These are phyloP conservation scores for Pungitius pungitius DNA, from an alignment of 2,113 vertebrate genomes.

Conservation along the genomic window DNA sequence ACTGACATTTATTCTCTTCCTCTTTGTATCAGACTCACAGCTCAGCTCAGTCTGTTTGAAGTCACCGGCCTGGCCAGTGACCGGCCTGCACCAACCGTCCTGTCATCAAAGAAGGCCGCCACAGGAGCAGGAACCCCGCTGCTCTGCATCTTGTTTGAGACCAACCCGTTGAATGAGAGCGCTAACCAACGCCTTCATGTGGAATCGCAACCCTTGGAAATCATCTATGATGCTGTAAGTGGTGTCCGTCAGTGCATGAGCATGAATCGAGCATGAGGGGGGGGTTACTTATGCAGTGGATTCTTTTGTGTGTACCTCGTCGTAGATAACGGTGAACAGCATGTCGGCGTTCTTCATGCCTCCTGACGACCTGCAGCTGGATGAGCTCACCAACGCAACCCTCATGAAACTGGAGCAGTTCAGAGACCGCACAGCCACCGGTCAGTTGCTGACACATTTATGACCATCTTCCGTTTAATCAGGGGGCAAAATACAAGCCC, in stretches of 20 bases:
- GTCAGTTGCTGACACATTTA: conserved; percentile 73
- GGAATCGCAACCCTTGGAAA: conserved; percentile 93
- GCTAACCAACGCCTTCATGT: conserved; percentile 89
- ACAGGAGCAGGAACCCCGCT: conserved; percentile 81
- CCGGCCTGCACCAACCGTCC: conserved; percentile 82
- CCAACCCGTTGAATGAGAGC: conserved; percentile 90
- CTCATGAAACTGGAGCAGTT: conserved; percentile 98
- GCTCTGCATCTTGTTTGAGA: conserved; percentile 92
- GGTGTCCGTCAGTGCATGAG: neutral
- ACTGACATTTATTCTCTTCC: conserved; percentile 5
- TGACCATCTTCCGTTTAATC: neutral
- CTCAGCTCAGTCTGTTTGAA: conserved; percentile 88
- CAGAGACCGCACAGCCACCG: conserved; percentile 94
- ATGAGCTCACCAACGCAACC: conserved; percentile 92
- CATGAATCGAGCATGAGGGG: neutral
- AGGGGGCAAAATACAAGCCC: neutral
- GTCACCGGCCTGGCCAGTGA: conserved; percentile 84
- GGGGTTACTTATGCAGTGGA: neutral
- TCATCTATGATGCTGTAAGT: conserved; percentile 96
- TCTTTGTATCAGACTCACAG: conserved; percentile 83
- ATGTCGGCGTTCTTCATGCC: conserved; percentile 92
- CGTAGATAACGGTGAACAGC: conserved; percentile 92
- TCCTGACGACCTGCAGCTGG: conserved; percentile 89
- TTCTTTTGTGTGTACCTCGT: conserved; percentile 38
- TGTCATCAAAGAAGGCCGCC: conserved; percentile 86